Evolutionary conservation across 1,140 invertebrate species (phyloP).

Genomic region (Drosophila punjabiensis): DNA sequence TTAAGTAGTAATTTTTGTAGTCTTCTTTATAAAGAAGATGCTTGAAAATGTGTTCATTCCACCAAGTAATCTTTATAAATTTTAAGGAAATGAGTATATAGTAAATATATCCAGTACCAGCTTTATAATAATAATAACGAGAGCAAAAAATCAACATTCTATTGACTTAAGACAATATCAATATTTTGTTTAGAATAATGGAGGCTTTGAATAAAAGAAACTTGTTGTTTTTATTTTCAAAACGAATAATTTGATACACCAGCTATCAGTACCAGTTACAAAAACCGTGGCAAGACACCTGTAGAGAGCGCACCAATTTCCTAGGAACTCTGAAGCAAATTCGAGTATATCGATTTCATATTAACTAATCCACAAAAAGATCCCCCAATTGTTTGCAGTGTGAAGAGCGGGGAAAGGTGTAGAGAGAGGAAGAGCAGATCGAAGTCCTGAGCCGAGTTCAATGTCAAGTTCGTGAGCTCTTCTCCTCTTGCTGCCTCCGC

Average conservation of each 20-base stretch:
- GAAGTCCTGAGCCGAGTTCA: constrained; percentile 36
- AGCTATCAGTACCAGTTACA: neutral
- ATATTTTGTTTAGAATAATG: neutral
- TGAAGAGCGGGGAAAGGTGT: neutral
- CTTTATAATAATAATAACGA: neutral
- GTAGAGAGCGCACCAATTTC: neutral
- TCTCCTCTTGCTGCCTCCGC: neutral
- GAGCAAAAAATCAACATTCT: neutral
- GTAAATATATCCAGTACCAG: too few relatives aligned
- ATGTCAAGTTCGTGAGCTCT: constrained; percentile 67
- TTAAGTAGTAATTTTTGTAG: neutral
- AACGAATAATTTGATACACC: neutral
- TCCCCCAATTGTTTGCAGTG: neutral
- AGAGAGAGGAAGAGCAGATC: neutral
- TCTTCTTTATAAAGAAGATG: neutral
- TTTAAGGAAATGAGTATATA: neutral
- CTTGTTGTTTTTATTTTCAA: neutral
- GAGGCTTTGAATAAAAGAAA: neutral
- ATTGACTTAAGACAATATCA: too few relatives aligned
- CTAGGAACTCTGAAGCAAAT: neutral
- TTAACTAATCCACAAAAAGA: neutral
- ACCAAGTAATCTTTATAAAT: neutral
- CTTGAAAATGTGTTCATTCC: neutral
- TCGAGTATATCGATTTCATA: neutral
- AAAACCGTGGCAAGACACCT: too few relatives aligned